Evolutionary conservation across 2,888 invertebrate species (phyloP).

Genomic region (Trichopoda pennipes): DNA sequence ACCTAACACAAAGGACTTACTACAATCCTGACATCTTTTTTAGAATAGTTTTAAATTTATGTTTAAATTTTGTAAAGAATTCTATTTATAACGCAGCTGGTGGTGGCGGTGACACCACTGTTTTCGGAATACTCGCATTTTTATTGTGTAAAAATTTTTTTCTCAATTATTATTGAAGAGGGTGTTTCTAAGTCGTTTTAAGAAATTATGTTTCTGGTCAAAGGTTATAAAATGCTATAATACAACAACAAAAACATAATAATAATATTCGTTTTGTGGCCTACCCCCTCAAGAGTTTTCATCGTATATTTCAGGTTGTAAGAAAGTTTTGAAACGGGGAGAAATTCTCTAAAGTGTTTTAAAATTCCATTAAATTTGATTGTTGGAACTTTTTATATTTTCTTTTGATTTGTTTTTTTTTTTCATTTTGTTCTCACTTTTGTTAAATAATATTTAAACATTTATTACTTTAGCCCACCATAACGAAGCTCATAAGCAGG

Average conservation of each 20-base stretch:
- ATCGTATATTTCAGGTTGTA: slow-evolving; percentile 48
- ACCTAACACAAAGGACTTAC: slow-evolving; percentile 24
- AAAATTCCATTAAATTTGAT: slow-evolving; percentile 80
- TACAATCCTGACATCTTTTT: slow-evolving; percentile 38
- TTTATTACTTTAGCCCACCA: slow-evolving; percentile 60
- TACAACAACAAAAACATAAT: slow-evolving; percentile 51
- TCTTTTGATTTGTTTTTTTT: slow-evolving; percentile 22
- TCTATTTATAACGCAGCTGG: slow-evolving; percentile 59
- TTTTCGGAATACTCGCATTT: slow-evolving; percentile 39
- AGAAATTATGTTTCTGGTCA: slow-evolving; percentile 63
- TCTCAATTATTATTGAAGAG: slow-evolving; percentile 54
- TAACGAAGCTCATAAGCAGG: slow-evolving; percentile 29
- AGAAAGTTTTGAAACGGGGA: slow-evolving; percentile 10
- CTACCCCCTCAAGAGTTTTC: slow-evolving; percentile 58
- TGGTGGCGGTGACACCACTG: slow-evolving; percentile 54
- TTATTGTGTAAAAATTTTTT: slow-evolving; percentile 56
- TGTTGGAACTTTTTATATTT: slow-evolving; percentile 65
- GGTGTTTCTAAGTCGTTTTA: slow-evolving; percentile 47
- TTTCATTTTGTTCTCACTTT: slow-evolving; percentile 77
- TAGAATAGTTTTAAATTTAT: slow-evolving; percentile 24
- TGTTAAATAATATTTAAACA: slow-evolving; percentile 77
- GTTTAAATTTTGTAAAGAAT: slow-evolving; percentile 56
- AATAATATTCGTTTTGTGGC: slow-evolving; percentile 66
- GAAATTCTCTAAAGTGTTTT: slow-evolving; percentile 69
- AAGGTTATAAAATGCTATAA: slow-evolving; percentile 59